A percentile compares a stretch with the other conserved stretches of the same genome.
Conservation (phyloP, 2,888 invertebrate species). For the Drosophila anceps region DNA sequence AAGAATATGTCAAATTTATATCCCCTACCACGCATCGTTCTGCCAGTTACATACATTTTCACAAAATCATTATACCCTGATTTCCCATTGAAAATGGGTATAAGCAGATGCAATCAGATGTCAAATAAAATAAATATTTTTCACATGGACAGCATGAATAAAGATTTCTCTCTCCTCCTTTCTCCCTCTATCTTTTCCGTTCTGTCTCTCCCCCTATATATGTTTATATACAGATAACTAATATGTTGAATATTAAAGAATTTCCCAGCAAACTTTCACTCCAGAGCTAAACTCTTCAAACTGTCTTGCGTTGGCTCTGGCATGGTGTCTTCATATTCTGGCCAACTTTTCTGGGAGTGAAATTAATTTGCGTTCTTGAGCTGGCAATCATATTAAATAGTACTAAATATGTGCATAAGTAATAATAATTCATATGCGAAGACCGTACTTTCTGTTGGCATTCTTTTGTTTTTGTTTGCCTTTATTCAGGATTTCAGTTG, state of each 20-base stretch:
- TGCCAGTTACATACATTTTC: neutral
- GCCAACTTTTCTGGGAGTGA: neutral
- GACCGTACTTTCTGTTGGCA: neutral
- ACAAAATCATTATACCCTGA: neutral
- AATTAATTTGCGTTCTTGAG: neutral
- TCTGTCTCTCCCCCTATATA: neutral
- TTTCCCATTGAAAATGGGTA: neutral
- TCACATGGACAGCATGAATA: neutral
- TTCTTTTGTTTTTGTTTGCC: slow-evolving; percentile 2
- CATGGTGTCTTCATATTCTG: no score
- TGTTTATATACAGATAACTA: neutral
- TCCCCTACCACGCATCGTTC: fast-evolving
- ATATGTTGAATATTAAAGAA: neutral
- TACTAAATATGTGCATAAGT: slow-evolving; percentile 9
- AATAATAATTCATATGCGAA: slow-evolving; percentile 14
- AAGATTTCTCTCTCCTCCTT: neutral
- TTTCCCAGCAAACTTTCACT: neutral
- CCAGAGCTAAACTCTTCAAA: neutral
- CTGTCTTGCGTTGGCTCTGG: neutral
- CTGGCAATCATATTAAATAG: neutral
- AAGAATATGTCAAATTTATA: neutral
- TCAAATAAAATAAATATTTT: slow-evolving; percentile 10
- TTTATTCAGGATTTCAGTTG: slow-evolving; percentile 3
- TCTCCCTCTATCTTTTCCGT: no score
- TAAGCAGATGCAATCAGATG: neutral